phyloP scores from a whole-genome alignment of 53 echinoderm and acorn worm genomes.

The Echinometra lucunter region DNA sequence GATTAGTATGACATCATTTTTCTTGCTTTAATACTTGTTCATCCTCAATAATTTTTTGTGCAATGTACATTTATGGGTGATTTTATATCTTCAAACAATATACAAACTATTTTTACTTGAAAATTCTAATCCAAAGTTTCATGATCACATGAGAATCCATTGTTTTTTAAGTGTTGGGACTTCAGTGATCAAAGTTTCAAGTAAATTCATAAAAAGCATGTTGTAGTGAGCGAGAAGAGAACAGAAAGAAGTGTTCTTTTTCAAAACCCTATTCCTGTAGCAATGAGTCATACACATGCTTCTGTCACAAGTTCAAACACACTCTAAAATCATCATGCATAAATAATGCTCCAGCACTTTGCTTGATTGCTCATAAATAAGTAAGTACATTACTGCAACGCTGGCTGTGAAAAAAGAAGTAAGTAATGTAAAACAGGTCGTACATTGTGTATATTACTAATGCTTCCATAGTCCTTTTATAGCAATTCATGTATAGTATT shows the following conservation, averaged over 20 bases:
- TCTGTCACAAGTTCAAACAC: neutral
- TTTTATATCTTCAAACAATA: too few species aligned
- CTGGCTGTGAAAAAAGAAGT: neutral
- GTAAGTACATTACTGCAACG: neutral
- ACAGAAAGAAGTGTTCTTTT: neutral
- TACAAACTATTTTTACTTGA: too few species aligned
- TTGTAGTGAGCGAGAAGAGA: neutral
- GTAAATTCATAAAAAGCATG: neutral
- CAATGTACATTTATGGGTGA: too few species aligned
- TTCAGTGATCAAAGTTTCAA: neutral
- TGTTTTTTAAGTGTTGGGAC: neutral
- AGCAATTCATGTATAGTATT: neutral
- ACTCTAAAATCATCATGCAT: slow-evolving; percentile 9
- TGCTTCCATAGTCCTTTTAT: neutral
- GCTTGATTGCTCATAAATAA: neutral
- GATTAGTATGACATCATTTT: too few species aligned
- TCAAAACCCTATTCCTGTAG: neutral
- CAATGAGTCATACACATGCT: neutral
- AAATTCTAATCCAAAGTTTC: neutral
- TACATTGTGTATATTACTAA: neutral
- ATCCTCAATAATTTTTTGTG: too few species aligned
- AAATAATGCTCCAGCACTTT: neutral
- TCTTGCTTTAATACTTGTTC: too few species aligned
- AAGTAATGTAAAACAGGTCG: neutral
- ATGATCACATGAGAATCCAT: neutral